phyloP scores from a whole-genome alignment of 2,113 vertebrate genomes.

The Orycteropus afer region DNA sequence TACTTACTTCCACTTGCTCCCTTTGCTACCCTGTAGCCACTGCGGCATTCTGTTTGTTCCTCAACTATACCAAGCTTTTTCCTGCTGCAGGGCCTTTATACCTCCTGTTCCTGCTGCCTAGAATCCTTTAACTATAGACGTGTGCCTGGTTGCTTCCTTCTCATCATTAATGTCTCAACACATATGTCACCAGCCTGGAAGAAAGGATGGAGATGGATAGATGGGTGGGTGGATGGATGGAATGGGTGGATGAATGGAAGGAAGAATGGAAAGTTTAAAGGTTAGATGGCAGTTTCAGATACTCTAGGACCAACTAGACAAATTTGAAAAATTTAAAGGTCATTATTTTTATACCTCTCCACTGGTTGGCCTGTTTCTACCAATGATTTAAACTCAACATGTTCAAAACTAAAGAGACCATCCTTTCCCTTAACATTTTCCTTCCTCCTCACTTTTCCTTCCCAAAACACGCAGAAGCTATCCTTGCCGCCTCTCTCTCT shows the following conservation, averaged over 20 bases:
- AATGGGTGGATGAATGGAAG: too few species aligned
- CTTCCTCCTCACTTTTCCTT: not conserved
- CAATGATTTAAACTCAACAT: not conserved
- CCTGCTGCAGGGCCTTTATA: not conserved
- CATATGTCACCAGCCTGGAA: not conserved
- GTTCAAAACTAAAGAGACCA: not conserved
- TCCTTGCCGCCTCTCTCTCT: not conserved
- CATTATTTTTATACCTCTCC: not conserved
- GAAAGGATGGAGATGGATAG: not conserved
- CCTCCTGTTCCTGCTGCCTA: not conserved
- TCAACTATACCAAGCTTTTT: not conserved
- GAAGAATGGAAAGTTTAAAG: rapidly evolving
- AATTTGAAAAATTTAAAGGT: not conserved
- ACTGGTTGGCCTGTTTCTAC: not conserved
- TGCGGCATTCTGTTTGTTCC: not conserved
- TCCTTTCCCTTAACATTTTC: not conserved
- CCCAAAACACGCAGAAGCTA: not conserved
- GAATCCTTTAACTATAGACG: not conserved
- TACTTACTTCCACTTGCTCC: not conserved
- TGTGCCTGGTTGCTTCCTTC: not conserved
- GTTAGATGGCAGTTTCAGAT: not conserved
- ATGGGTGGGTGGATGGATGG: not conserved
- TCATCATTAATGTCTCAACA: not conserved
- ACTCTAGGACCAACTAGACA: not conserved
- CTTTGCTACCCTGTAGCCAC: not conserved